A percentile compares a stretch with the other conserved stretches of the same genome.
Conservation (phyloP, 2,888 invertebrate genomes). For the Peribatodes rhomboidaria region DNA sequence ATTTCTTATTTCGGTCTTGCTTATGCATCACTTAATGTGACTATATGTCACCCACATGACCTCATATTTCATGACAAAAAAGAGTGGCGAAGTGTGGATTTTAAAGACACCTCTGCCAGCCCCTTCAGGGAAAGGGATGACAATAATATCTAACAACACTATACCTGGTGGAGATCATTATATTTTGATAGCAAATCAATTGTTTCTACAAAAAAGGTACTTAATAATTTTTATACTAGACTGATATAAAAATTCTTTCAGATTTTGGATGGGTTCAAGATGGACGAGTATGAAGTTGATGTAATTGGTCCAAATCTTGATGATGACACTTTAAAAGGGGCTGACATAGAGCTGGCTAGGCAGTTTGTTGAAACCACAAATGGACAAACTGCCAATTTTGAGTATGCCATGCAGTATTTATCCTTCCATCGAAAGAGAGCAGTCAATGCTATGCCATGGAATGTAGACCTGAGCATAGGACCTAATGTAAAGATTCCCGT, state of each 20-base stretch:
- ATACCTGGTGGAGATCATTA: no score
- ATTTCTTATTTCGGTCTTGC: no score
- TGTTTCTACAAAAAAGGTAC: no score
- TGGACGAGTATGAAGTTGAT: slow-evolving; percentile 86
- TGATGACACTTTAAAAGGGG: slow-evolving; percentile 66
- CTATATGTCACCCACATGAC: no score
- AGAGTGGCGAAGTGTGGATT: no score
- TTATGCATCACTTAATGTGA: no score
- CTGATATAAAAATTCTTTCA: slow-evolving; percentile 49
- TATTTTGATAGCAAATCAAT: no score
- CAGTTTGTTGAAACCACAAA: slow-evolving; percentile 76
- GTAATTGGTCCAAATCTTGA: slow-evolving; percentile 86
- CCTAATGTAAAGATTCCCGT: slow-evolving; percentile 88
- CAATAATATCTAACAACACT: no score
- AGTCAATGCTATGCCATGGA: slow-evolving; percentile 87
- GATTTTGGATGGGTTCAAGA: slow-evolving; percentile 85
- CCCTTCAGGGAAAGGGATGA: no score
- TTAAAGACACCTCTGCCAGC: no score
- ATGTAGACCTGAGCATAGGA: slow-evolving; percentile 87
- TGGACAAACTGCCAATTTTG: slow-evolving; percentile 83
- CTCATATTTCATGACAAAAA: no score
- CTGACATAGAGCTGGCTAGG: slow-evolving; percentile 65
- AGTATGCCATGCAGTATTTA: slow-evolving; percentile 87
- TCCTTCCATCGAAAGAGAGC: slow-evolving; percentile 84
- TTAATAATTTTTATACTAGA: neutral